Base-by-base conservation (phyloP, 2,888 invertebrate species). In the Parnassius glacialis region DNA sequence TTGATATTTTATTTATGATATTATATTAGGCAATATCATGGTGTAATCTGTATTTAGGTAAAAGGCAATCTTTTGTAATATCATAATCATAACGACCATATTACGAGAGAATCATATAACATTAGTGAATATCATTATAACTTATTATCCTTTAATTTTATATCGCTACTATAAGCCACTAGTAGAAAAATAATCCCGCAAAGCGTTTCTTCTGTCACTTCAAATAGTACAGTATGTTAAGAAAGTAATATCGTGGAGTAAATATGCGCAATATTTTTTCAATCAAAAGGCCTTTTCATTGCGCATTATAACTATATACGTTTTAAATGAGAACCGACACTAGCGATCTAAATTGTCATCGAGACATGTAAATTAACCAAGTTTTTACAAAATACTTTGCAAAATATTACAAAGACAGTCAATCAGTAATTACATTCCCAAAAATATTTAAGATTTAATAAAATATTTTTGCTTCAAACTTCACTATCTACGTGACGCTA, bases 401-500 rank as follows among this genome's bases (percentile, higher is more conserved):
- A 54, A 20, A 53, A 34, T 10, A 57, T 41, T 34, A 44, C n/a
- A 25, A 20, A 54, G 47, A 50, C 20, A 42, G 9, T n/a, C 42
- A 53, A 12, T 47, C 16, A 48, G 9, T 13, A 48, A 48, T 12
- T 9, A 10, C 42, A 50, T 25, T 50, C 11, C 16, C 34, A 45
- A 12, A 25, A 9, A 9, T 10, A 50, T 57, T 50, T 56, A 47
- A 61, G 52, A 13, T 12, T 42, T 47, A 50, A 54, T 9, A 20
- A 54, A 60, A 75, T 64, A 75, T 54, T 64, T 75, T 50, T 41
- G 57, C 62, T 62, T 57, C 10, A 61, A 58, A 43, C 43, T 57
- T 11, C 11, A 9, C 11, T 34, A n/a, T 25, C 43, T 44, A 34
- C 43, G 47, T 53, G 58, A 58, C 12, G 9, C 50, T 13, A 54